phyloP scores from a whole-genome alignment of 2,797 vertebrate genomes.

The Mionectes olivaceus region DNA sequence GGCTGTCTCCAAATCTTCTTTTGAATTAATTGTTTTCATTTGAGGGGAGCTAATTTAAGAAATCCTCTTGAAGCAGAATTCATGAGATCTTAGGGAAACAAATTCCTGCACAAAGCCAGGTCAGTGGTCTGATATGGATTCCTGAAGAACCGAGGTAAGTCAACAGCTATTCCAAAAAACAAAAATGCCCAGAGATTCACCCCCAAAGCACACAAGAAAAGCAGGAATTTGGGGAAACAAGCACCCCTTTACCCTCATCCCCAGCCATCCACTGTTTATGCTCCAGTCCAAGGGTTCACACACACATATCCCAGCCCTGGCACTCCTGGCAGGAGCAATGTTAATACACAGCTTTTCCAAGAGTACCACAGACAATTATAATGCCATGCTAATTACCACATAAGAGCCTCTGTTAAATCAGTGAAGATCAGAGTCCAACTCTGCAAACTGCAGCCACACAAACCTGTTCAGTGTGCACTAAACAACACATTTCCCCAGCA shows the following conservation, averaged over 20 bases:
- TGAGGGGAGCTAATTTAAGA: background rate
- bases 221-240: background rate
- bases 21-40: background rate
- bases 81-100: background rate
- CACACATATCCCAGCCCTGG: background rate
- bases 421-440: background rate
- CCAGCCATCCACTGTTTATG: background rate
- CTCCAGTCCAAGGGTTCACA: background rate
- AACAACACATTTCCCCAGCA: background rate
- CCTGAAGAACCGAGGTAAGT: background rate
- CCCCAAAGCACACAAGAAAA: background rate
- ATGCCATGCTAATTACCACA: background rate
- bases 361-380: background rate
- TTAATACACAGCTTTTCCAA: background rate
- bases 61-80: background rate
- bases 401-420: background rate
- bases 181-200: background rate
- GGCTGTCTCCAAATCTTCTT: background rate
- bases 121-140: background rate
- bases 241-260: background rate
- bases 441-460: constrained; percentile 16
- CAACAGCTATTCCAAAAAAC: background rate
- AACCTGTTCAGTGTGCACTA: background rate
- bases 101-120: background rate
- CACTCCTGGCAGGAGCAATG: background rate